Percentiles rank a stretch among this genome's conserved stretches.
These are phyloP conservation scores for Malacoraja senta DNA, from an alignment of 2,797 vertebrate species.

Conservation along the genomic window DNA sequence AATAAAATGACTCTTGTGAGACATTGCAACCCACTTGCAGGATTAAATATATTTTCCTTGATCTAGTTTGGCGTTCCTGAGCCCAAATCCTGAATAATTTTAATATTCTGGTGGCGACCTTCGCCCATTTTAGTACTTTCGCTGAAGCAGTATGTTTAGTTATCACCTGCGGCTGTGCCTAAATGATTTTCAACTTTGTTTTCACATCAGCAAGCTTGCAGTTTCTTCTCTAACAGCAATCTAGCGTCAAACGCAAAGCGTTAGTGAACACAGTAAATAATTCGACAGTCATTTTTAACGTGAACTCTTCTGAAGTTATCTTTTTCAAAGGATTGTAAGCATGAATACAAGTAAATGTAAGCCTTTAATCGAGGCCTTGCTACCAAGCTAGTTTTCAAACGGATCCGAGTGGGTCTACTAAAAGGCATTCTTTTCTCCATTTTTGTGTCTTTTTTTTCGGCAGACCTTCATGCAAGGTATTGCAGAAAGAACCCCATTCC, in stretches of 20 bases:
- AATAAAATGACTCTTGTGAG: neutral
- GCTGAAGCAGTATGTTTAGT: neutral
- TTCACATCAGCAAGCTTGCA: slow-evolving; percentile 18
- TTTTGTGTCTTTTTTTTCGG: neutral
- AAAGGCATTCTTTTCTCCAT: neutral
- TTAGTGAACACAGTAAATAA: no score
- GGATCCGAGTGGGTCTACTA: neutral
- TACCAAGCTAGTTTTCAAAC: neutral
- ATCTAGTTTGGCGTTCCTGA: neutral
- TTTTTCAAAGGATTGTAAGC: neutral
- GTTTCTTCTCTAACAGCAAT: neutral
- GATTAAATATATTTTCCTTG: no score
- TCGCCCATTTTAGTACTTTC: neutral
- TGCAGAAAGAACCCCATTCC: neutral
- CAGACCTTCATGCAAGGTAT: neutral
- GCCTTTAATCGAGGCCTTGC: neutral
- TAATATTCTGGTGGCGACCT: neutral
- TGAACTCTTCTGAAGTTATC: neutral
- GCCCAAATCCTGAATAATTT: neutral
- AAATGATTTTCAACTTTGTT: slow-evolving; percentile 7
- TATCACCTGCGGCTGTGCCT: neutral
- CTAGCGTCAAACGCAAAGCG: neutral
- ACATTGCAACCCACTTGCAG: neutral
- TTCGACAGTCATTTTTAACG: neutral
- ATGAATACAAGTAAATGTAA: neutral